A percentile compares a stretch with the other conserved stretches of the same genome.
Conservation (phyloP, 2,888 invertebrate species). For the Trachelus iudaicus region DNA sequence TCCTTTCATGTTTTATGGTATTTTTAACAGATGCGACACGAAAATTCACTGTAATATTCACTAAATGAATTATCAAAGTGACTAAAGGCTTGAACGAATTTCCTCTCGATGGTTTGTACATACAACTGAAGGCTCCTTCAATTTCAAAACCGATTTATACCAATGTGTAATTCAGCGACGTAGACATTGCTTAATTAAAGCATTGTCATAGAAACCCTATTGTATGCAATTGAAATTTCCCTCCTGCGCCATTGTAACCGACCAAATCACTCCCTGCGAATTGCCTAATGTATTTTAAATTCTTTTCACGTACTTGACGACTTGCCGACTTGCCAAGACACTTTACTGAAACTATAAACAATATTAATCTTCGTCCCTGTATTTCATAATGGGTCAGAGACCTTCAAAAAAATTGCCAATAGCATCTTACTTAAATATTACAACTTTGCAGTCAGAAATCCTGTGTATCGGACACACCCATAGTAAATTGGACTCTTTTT, state of each 20-base stretch:
- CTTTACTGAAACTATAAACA: slow-evolving; percentile 30
- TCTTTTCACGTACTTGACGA: slow-evolving; percentile 40
- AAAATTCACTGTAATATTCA: slow-evolving; percentile 3
- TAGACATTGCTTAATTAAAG: slow-evolving; percentile 6
- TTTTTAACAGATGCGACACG: not conserved
- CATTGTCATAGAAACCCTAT: not conserved
- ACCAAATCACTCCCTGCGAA: slow-evolving; percentile 44
- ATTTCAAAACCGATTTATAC: slow-evolving; percentile 54
- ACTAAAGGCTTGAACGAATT: not conserved
- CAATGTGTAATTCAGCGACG: slow-evolving; percentile 33
- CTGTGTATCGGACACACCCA: not conserved
- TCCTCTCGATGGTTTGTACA: slow-evolving; percentile 5
- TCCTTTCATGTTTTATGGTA: slow-evolving; percentile 31
- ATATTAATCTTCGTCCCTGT: slow-evolving; percentile 22
- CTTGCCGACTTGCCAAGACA: slow-evolving; percentile 19
- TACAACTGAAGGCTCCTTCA: slow-evolving; percentile 43
- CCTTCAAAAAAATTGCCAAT: not conserved
- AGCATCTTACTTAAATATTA: not conserved
- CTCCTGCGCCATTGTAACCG: slow-evolving; percentile 39
- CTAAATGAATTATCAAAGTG: slow-evolving; percentile 13
- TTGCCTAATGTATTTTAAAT: slow-evolving; percentile 47
- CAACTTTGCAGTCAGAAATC: not conserved
- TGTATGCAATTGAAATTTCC: not conserved
- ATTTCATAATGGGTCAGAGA: slow-evolving; percentile 18
- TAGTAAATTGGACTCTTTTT: not conserved